These are phyloP conservation scores for Stomatorhinus ivindoensis DNA, from an alignment of 2,113 vertebrate genomes.

Conservation along the genomic window DNA sequence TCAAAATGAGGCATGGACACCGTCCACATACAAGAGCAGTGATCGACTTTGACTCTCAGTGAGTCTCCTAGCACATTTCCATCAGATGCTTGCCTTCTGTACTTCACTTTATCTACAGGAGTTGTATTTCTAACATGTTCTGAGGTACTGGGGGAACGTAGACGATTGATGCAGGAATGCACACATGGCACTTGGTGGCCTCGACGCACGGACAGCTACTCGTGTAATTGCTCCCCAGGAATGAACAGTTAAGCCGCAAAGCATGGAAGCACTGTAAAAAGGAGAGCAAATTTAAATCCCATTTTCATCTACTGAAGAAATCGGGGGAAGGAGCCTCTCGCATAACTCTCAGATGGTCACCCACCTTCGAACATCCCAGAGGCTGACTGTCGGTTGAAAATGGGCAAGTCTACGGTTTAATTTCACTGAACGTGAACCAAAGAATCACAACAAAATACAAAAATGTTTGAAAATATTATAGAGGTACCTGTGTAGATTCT, in stretches of 20 bases:
- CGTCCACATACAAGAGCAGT: background rate
- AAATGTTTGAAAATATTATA: background rate
- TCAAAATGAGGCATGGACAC: background rate
- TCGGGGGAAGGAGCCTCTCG: background rate
- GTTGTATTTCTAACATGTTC: background rate
- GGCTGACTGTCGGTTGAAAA: background rate
- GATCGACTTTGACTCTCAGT: background rate
- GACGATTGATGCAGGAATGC: background rate
- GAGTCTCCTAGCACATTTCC: background rate
- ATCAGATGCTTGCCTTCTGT: background rate
- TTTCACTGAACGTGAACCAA: background rate
- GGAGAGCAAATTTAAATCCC: background rate
- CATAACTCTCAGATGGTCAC: background rate
- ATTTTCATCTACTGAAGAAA: background rate
- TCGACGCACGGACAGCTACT: background rate
- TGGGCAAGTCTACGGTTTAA: background rate
- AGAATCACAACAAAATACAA: background rate
- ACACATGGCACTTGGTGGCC: background rate
- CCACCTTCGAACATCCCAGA: background rate
- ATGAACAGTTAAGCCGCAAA: background rate
- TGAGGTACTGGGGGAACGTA: background rate
- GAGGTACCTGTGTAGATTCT: background rate
- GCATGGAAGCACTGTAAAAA: background rate
- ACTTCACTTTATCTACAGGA: background rate
- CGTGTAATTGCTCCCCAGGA: background rate